These are phyloP conservation scores for Bellardia bayeri DNA, from an alignment of 2,888 invertebrate species.

Conservation along the genomic window DNA sequence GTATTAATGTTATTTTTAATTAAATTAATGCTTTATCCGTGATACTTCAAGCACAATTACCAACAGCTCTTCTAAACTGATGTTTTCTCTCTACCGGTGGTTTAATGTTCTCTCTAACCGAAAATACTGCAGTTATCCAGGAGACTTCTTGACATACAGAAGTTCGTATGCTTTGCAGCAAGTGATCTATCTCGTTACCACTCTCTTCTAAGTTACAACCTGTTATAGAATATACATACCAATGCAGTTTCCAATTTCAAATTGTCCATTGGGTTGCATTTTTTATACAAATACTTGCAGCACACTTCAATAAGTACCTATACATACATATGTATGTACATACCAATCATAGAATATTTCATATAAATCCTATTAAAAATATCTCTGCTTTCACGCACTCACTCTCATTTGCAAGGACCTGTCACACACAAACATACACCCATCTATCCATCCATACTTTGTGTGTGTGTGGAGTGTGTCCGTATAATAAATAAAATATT, in stretches of 20 bases:
- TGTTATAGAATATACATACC: background rate
- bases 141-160: too few species aligned
- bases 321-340: too few species aligned
- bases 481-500: slow-evolving; percentile 21
- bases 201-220: too few species aligned
- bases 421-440: background rate
- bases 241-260: background rate
- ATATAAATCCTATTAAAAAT: slow-evolving; percentile 57
- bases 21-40: too few species aligned
- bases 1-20: too few species aligned
- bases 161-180: too few species aligned
- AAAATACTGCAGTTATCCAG: too few species aligned
- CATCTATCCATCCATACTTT: background rate
- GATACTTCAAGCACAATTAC: too few species aligned
- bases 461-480: background rate
- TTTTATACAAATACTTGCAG: slow-evolving; percentile 17
- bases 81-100: too few species aligned
- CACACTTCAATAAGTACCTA: background rate
- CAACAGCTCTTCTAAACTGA: too few species aligned
- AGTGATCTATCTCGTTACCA: too few species aligned
- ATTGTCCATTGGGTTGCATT: slow-evolving; percentile 18
- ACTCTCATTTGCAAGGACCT: background rate
- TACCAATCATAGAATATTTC: slow-evolving; percentile 40
- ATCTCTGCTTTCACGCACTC: slow-evolving; percentile 15
- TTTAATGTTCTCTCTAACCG: too few species aligned